phyloP scores from a whole-genome alignment of 92 coral and sea anemone species.

The Bergia sp. region DNA sequence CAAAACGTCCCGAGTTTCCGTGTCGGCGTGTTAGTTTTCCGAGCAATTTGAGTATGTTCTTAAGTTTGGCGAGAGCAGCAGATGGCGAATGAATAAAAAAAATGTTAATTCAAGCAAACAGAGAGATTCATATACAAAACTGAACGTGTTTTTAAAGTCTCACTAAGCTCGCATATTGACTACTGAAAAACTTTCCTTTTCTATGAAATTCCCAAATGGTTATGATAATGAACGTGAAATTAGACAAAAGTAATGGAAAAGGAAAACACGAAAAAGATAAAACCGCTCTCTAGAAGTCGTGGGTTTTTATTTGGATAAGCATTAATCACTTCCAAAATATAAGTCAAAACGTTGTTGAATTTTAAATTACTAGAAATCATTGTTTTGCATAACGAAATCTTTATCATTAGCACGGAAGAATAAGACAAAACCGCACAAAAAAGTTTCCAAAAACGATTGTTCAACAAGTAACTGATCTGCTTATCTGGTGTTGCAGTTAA shows the following conservation, averaged over 20 bases:
- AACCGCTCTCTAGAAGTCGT: neutral
- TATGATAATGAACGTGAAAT: no score
- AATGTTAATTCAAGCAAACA: neutral
- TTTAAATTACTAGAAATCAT: no score
- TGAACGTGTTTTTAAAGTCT: neutral
- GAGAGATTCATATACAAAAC: no score
- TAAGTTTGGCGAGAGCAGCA: neutral
- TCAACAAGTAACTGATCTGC: neutral
- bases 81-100: neutral
- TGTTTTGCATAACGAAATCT: neutral
- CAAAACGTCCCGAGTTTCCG: neutral
- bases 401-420: neutral
- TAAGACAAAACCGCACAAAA: neutral
- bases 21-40: neutral
- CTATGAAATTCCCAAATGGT: no score
- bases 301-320: neutral
- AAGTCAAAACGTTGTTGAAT: neutral
- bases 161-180: neutral
- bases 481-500: neutral
- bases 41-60: neutral
- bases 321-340: neutral
- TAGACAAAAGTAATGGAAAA: no score
- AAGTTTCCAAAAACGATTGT: neutral
- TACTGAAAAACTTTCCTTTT: no score
- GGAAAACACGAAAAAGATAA: neutral